Percentiles rank a stretch among this genome's conserved stretches.
phyloP scores from a whole-genome alignment of 92 coral and sea anemone genomes.

The Heliopora coerulea region DNA sequence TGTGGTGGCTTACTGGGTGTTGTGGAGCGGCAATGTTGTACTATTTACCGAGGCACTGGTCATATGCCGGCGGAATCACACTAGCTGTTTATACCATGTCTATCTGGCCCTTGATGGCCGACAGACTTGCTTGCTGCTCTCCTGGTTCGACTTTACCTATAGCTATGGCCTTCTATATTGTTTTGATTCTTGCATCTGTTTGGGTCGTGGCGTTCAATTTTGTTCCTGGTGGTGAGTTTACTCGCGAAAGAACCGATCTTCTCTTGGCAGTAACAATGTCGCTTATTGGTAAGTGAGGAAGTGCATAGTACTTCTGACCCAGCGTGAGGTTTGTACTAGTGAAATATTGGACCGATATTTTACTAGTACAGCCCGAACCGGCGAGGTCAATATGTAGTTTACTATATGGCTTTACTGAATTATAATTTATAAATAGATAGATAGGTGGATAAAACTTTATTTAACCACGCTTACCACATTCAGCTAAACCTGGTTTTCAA shows the following conservation, averaged over 20 bases:
- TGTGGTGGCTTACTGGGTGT: slow-evolving; percentile 82
- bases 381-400: too few species aligned
- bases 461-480: too few species aligned
- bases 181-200: slow-evolving; percentile 75
- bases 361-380: too few species aligned
- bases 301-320: neutral
- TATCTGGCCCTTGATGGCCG: slow-evolving; percentile 95
- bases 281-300: slow-evolving; percentile 65
- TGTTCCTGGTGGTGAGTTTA: slow-evolving; percentile 96
- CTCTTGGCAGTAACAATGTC: slow-evolving; percentile 70
- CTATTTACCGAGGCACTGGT: slow-evolving; percentile 74
- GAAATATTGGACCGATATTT: too few species aligned
- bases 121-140: slow-evolving; percentile 79
- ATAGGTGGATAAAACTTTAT: too few species aligned
- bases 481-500: too few species aligned
- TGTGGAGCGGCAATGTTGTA: slow-evolving; percentile 74
- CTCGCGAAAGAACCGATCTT: slow-evolving; percentile 85
- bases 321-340: too few species aligned
- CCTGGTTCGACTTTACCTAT: slow-evolving; percentile 66
- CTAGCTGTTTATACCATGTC: slow-evolving; percentile 84
- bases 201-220: slow-evolving; percentile 98
- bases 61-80: slow-evolving; percentile 74
- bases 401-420: too few species aligned
- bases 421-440: too few species aligned
- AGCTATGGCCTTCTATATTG: slow-evolving; percentile 70